Conservation (phyloP, 2,113 vertebrate genomes). For the Strix uralensis region DNA sequence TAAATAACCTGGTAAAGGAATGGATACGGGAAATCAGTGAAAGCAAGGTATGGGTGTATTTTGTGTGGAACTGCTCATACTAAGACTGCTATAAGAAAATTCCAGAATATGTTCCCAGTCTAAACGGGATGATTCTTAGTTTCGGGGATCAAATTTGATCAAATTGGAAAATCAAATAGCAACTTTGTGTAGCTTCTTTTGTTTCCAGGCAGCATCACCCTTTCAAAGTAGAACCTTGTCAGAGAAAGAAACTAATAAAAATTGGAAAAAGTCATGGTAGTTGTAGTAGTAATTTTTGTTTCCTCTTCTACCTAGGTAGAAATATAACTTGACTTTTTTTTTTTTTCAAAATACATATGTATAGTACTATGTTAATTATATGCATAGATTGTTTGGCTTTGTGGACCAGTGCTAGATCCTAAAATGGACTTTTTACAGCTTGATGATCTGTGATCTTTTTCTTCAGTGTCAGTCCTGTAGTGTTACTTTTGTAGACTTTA, state of each 20-base stretch:
- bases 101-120: not conserved
- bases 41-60: conserved; percentile 79
- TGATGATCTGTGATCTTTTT: not conserved
- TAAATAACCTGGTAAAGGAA: conserved; percentile 88
- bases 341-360: not conserved
- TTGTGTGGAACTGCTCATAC: not conserved
- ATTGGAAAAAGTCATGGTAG: not conserved
- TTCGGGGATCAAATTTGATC: not conserved
- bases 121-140: not conserved
- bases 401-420: not conserved
- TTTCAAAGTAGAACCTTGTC: not conserved
- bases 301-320: not conserved
- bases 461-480: not conserved
- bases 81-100: not conserved
- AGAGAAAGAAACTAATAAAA: not conserved
- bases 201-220: not conserved
- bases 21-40: conserved; percentile 91
- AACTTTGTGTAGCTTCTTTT: not conserved
- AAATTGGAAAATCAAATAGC: not conserved
- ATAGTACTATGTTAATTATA: not conserved
- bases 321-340: not conserved
- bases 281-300: not conserved
- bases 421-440: not conserved
- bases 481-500: not conserved
- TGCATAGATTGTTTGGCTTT: not conserved